Percentiles rank a stretch among this genome's conserved stretches.
Evolutionary conservation across 2,113 vertebrate genomes (phyloP).

Genomic region (Psittacula cyanocephala): DNA sequence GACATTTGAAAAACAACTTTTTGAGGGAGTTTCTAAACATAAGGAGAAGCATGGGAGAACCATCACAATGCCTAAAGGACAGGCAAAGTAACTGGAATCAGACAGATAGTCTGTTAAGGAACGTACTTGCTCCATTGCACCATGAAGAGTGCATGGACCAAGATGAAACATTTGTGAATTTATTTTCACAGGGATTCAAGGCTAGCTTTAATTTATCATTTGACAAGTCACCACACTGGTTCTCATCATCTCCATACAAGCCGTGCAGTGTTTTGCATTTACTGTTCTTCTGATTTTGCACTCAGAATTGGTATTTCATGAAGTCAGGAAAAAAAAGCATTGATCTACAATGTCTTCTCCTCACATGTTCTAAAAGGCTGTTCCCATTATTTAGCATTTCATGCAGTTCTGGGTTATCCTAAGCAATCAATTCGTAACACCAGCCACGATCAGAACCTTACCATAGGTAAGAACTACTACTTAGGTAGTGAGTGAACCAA

Average conservation of each 20-base stretch:
- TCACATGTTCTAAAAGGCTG: background rate
- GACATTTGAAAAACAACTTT: background rate
- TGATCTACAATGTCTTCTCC: background rate
- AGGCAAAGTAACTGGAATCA: background rate
- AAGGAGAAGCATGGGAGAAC: background rate
- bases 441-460: background rate
- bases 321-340: background rate
- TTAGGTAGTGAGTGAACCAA: background rate
- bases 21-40: background rate
- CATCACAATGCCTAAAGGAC: background rate
- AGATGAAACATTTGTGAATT: background rate
- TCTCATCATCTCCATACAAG: background rate
- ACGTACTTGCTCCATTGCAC: background rate
- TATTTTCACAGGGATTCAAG: background rate
- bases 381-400: background rate
- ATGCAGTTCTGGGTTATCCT: background rate
- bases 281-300: background rate
- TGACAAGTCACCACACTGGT: background rate
- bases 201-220: background rate
- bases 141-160: background rate
- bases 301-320: background rate
- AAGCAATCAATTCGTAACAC: background rate
- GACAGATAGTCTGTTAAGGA: background rate
- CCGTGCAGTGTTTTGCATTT: background rate
- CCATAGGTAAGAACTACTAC: too few relatives aligned